phyloP scores from a whole-genome alignment of 2,113 vertebrate genomes.

The Silurus meridionalis region DNA sequence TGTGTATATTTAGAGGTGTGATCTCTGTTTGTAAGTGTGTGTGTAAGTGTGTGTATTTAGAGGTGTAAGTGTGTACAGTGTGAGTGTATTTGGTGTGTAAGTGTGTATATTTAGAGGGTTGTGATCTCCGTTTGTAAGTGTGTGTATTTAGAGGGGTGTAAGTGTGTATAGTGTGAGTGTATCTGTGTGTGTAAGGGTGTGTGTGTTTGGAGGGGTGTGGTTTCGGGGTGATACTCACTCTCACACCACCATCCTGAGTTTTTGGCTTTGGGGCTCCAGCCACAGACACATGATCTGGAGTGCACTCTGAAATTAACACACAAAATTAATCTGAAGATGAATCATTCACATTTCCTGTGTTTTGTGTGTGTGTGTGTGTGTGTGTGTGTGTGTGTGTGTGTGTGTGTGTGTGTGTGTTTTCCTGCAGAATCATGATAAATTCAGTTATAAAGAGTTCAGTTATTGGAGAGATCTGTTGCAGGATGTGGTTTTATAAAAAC shows the following conservation, averaged over 20 bases:
- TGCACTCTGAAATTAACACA: constrained; percentile 64
- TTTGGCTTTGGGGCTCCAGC: constrained; percentile 61
- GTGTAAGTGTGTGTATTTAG: neutral
- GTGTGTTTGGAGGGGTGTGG: neutral
- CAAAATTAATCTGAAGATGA: neutral
- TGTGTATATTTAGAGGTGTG: neutral
- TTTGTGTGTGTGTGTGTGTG: constrained; percentile 15
- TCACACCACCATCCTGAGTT: constrained; percentile 71
- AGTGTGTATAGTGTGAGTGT: neutral
- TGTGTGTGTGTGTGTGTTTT: neutral
- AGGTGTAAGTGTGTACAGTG: too few relatives aligned
- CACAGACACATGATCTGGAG: constrained; percentile 62
- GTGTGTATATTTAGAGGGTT: neutral
- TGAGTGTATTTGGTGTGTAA: neutral
- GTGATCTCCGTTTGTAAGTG: neutral
- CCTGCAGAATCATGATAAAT: neutral
- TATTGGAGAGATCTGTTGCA: neutral
- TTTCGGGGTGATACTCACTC: constrained; percentile 59
- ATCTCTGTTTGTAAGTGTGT: neutral
- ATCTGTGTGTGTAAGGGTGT: neutral
- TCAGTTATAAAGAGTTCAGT: neutral
- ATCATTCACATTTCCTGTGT: constrained; percentile 3
- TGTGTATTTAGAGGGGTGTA: neutral
- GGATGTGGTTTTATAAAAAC: constrained; percentile 18
- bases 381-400: neutral